Conservation (phyloP, 2,113 vertebrate species). For the Stercorarius parasiticus region DNA sequence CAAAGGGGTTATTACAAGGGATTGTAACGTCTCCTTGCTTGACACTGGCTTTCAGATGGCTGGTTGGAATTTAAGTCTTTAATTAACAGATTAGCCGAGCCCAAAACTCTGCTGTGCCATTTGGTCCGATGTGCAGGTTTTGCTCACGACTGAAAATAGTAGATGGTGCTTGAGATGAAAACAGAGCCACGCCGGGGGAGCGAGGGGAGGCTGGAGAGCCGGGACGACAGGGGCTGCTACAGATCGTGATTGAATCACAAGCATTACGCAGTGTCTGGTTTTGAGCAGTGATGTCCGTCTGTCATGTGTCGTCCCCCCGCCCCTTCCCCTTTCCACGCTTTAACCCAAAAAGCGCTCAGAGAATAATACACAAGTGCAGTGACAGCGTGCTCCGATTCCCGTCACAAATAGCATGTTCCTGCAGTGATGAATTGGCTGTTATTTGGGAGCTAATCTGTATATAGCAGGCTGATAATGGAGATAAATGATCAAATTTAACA, state of each 20-base stretch:
- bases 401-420: not conserved
- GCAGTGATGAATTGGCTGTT: not conserved
- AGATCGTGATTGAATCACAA: not conserved
- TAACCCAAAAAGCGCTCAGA: not conserved
- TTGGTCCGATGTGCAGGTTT: not conserved
- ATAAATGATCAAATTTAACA: not conserved
- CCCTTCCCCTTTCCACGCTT: not conserved
- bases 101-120: not conserved
- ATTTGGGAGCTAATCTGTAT: not conserved
- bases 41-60: not conserved
- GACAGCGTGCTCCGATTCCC: rapidly evolving
- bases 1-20: not conserved
- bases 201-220: not conserved
- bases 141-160: not conserved
- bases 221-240: not conserved
- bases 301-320: not conserved
- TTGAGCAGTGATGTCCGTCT: not conserved
- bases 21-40: not conserved
- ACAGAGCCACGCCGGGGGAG: not conserved
- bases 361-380: not conserved
- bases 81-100: not conserved
- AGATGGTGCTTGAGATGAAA: not conserved
- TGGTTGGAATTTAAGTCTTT: not conserved
- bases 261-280: not conserved
- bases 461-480: not conserved